A percentile compares a stretch with the other conserved stretches of the same genome.
These are phyloP conservation scores for Epinotia demarniana DNA, from an alignment of 2,888 invertebrate genomes.

Conservation along the genomic window DNA sequence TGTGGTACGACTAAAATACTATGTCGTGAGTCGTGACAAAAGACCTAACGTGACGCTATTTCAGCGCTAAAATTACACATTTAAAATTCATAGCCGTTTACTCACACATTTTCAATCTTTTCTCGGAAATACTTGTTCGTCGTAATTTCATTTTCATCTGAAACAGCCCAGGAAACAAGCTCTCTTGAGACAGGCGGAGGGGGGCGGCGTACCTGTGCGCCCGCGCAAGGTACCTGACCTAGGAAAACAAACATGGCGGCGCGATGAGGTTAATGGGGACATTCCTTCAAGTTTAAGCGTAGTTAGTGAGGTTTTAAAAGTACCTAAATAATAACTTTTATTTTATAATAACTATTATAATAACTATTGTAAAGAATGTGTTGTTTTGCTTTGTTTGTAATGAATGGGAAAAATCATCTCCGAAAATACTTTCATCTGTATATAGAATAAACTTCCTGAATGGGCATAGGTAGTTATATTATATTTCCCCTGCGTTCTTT, in stretches of 20 bases:
- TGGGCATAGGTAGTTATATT: no score
- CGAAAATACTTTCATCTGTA: no score
- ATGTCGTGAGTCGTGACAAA: no score
- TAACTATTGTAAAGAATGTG: no score
- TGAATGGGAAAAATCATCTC: no score
- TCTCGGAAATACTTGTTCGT: constrained; percentile 51
- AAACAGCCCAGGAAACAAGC: constrained; percentile 73
- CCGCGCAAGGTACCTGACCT: constrained; percentile 79
- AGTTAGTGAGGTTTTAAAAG: no score
- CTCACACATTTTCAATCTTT: neutral
- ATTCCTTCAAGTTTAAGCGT: neutral
- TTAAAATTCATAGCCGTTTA: neutral
- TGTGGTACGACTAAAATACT: neutral
- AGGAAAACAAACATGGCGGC: constrained; percentile 78
- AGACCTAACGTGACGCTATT: neutral
- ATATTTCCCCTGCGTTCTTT: no score
- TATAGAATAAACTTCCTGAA: no score
- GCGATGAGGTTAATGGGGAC: constrained; percentile 59
- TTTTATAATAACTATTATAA: no score
- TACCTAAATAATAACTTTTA: no score
- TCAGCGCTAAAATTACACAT: neutral
- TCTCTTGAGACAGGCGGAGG: constrained; percentile 57
- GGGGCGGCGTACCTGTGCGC: constrained; percentile 72
- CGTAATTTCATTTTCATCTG: constrained; percentile 74
- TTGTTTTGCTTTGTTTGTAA: no score